phyloP scores from a whole-genome alignment of 2,888 invertebrate species.

The Eupsilia transversa region DNA sequence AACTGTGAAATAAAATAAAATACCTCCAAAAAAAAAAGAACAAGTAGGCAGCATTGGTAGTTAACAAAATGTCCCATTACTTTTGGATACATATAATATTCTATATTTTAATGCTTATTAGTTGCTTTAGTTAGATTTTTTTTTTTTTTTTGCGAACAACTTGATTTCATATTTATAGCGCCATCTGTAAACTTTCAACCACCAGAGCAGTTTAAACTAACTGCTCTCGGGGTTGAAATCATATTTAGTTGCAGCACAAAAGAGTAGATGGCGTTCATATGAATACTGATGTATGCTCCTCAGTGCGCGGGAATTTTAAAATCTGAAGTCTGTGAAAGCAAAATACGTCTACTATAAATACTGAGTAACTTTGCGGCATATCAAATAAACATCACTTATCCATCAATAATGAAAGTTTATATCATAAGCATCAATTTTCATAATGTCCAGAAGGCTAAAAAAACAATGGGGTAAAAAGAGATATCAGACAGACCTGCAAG shows the following conservation, averaged over 20 bases:
- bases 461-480: too few relatives aligned
- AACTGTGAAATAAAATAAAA: too few relatives aligned
- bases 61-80: not conserved
- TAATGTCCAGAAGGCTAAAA: too few relatives aligned
- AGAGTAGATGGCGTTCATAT: slow-evolving; percentile 29
- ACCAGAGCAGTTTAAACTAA: not conserved
- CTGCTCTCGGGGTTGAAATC: too few relatives aligned
- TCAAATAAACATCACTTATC: too few relatives aligned
- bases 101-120: not conserved
- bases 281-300: not conserved
- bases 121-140: not conserved
- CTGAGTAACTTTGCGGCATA: too few relatives aligned
- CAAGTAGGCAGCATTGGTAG: not conserved
- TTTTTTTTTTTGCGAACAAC: too few relatives aligned
- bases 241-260: not conserved
- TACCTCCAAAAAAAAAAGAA: too few relatives aligned
- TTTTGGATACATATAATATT: not conserved
- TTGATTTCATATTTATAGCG: not conserved
- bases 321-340: not conserved
- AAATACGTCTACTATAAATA: too few relatives aligned
- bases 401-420: too few relatives aligned
- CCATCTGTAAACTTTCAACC: slow-evolving; percentile 38
- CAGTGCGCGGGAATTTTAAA: not conserved
- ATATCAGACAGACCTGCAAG: too few relatives aligned
- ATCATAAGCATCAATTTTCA: too few relatives aligned